Percentiles rank a stretch among this genome's conserved stretches.
Evolutionary conservation across 2,113 vertebrate species (phyloP).

Genomic region (Oncorhynchus gorbuscha): DNA sequence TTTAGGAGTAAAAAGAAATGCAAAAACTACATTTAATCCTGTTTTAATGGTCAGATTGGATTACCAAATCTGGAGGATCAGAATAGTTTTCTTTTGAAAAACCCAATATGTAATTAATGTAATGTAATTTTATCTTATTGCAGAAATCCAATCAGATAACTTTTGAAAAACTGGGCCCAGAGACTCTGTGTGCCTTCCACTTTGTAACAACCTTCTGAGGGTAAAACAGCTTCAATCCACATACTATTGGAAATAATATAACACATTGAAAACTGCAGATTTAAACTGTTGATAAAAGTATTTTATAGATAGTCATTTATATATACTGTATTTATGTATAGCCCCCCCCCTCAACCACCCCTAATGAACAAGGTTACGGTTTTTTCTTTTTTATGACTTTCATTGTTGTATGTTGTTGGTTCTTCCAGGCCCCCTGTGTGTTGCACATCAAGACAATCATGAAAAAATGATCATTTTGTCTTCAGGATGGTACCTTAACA

Average conservation of each 20-base stretch:
- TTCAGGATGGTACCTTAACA: not conserved
- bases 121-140: too few species aligned
- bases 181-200: conserved; percentile 61
- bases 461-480: not conserved
- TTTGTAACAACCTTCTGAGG: conserved; percentile 20
- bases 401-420: conserved; percentile 12
- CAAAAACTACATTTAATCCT: too few species aligned
- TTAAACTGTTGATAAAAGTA: not conserved
- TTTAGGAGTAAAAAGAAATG: too few species aligned
- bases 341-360: not conserved
- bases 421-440: conserved; percentile 17
- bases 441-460: conserved; percentile 14
- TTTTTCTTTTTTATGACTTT: not conserved
- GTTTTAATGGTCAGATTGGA: too few species aligned
- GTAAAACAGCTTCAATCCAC: not conserved
- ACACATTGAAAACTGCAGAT: not conserved
- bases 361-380: conserved; percentile 13
- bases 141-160: too few species aligned
- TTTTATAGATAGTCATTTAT: conserved; percentile 31
- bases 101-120: too few species aligned
- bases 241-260: conserved; percentile 18
- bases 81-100: too few species aligned
- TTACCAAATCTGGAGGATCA: too few species aligned
- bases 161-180: conserved; percentile 3
- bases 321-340: conserved; percentile 15